These are phyloP conservation scores for Clanis bilineata DNA, from an alignment of 2,888 invertebrate genomes.

Conservation along the genomic window DNA sequence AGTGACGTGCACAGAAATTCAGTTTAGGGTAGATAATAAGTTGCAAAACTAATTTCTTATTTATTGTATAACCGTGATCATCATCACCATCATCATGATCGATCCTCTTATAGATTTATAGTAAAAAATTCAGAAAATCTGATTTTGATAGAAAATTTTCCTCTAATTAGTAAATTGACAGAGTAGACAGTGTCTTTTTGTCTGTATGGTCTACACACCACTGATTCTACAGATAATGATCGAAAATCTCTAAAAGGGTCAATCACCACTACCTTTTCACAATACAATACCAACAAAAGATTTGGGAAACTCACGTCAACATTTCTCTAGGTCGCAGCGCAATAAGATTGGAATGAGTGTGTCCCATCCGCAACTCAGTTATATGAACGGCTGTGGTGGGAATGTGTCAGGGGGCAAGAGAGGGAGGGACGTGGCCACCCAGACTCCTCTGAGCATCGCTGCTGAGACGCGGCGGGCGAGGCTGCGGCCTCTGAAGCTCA, in stretches of 20 bases:
- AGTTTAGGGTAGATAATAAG: too few species aligned
- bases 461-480: slow-evolving; percentile 82
- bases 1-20: too few species aligned
- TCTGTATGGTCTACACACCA: too few species aligned
- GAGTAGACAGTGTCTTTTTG: too few species aligned
- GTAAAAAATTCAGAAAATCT: too few species aligned
- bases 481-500: slow-evolving; percentile 62
- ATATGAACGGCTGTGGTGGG: slow-evolving; percentile 80
- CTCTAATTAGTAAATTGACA: neutral
- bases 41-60: too few species aligned
- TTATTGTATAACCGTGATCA: too few species aligned
- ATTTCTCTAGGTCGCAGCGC: slow-evolving; percentile 56
- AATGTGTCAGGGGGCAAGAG: slow-evolving; percentile 46
- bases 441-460: slow-evolving; percentile 87
- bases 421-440: slow-evolving; percentile 86
- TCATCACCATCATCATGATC: too few species aligned
- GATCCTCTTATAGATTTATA: too few species aligned
- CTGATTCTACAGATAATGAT: too few species aligned
- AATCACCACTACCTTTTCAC: neutral
- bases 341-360: slow-evolving; percentile 80
- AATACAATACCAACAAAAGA: neutral
- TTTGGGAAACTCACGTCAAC: neutral
- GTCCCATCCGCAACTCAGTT: slow-evolving; percentile 83
- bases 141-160: too few species aligned
- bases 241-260: neutral